Evolutionary conservation across 1,140 invertebrate genomes (phyloP).

Genomic region (Cyrtorhinus lividipennis): DNA sequence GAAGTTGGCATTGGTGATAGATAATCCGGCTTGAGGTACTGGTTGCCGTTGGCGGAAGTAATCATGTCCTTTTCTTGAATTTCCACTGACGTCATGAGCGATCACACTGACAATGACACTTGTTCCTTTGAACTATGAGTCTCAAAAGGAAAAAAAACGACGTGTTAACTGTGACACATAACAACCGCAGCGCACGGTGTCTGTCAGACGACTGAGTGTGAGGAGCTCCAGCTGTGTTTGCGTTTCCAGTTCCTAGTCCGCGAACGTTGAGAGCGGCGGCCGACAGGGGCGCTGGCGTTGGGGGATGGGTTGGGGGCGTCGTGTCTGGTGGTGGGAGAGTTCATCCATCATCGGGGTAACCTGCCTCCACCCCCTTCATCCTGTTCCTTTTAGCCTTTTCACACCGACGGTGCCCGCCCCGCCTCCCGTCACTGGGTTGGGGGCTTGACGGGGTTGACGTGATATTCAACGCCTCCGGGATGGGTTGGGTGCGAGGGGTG

Average conservation of each 20-base stretch:
- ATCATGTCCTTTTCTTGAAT: constrained; percentile 23
- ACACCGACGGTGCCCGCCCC: not conserved
- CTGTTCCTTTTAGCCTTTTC: not conserved
- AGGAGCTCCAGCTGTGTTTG: constrained; percentile 11
- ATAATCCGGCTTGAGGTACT: constrained; percentile 83
- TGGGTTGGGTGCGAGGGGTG: not conserved
- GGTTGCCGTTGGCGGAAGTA: constrained; percentile 38
- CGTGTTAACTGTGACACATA: constrained; percentile 2
- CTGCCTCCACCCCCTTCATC: not conserved
- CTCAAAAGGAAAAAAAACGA: not conserved
- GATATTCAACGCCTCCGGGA: not conserved
- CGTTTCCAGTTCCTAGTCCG: not conserved
- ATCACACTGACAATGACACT: not conserved
- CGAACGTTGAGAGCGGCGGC: not conserved
- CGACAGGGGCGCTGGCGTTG: constrained; percentile 8
- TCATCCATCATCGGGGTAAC: constrained; percentile 4
- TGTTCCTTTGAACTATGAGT: not conserved
- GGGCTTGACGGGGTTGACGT: constrained; percentile 6
- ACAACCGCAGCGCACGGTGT: constrained; percentile 7
- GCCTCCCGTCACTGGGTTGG: no score
- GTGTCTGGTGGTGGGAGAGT: not conserved
- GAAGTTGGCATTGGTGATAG: constrained; percentile 74
- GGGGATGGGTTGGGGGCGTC: not conserved
- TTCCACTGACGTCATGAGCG: constrained; percentile 4
- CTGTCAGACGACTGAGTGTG: not conserved